phyloP scores from a whole-genome alignment of 2,888 invertebrate genomes.

The Idaea dimidiata region DNA sequence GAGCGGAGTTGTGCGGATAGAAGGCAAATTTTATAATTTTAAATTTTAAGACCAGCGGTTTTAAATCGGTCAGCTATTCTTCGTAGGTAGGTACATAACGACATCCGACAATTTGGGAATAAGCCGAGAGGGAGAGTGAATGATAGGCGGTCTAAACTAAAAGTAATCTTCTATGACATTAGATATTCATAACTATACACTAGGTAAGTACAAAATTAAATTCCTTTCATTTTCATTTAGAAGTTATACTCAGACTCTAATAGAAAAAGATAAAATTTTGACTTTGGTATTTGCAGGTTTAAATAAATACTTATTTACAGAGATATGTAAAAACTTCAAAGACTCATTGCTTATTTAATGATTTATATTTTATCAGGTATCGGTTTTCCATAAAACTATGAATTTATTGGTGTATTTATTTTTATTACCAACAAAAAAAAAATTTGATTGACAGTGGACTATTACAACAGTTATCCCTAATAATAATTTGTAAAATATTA shows the following conservation, averaged over 20 bases:
- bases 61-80: not conserved
- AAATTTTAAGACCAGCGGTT: too few species aligned
- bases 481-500: too few species aligned
- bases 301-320: too few species aligned
- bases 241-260: too few species aligned
- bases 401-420: not conserved
- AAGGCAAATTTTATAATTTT: not conserved
- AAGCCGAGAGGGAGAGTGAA: not conserved
- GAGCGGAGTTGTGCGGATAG: too few species aligned
- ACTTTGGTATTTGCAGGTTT: too few species aligned
- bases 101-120: not conserved
- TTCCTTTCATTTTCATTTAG: too few species aligned
- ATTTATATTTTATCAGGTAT: not conserved
- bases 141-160: not conserved
- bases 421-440: not conserved
- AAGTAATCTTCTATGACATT: not conserved
- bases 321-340: too few species aligned
- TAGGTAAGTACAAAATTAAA: too few species aligned
- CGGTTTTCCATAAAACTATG: not conserved
- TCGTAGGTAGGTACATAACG: not conserved
- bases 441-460: not conserved
- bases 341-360: not conserved
- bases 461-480: too few species aligned
- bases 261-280: too few species aligned
- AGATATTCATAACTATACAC: not conserved